Base-by-base conservation (phyloP, 2,888 invertebrate species). In the Seira musarum region DNA sequence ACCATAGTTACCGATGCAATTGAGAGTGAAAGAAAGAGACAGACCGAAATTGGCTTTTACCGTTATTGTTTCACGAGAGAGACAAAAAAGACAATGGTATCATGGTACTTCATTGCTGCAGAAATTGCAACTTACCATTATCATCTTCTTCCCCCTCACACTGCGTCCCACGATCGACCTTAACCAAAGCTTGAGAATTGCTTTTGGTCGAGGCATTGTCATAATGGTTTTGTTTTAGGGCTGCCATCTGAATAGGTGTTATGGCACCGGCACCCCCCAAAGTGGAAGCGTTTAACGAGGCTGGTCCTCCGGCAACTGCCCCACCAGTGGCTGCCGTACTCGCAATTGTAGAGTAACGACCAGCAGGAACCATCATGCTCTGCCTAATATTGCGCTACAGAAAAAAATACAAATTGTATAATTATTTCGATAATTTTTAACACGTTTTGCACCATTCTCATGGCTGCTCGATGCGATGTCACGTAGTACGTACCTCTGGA, bases 361-460 rank as follows among this genome's bases (percentile, higher is more conserved):
- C 49, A n/a, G 70, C 68, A 8, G 82, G 79, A 17, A 76, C 76
- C 94, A 94, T 94, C 92, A 95, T 94, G 88, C 94, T 94, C 88
- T 96, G 95, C 0, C 97, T 92, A 13, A 97, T 93, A 89, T 97
- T 97, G 49, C 96, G 91, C 90, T 53, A 17, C n/a, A 53, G 13
- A n/a, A 53, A 53, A 53, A 13, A n/a, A n/a, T n/a, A n/a, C n/a
- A n/a, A n/a, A n/a, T n/a, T n/a, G n/a, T n/a, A n/a, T 30, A 30
- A 30, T 30, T 30, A 30, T 30, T 30, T 30, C 30, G 30, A 30
- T 30, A 30, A 30, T 30, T 5, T 30, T 30, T 8, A 5, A 2
- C 30, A 8, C 30, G 3, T 30, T 2, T 30, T 30, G 2, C 30
- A 8, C 8, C 2, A 30, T 30, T 30, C 30, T 2, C 8, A 30